Conservation (phyloP, 2,113 vertebrate species). For the Dicentrarchus labrax region DNA sequence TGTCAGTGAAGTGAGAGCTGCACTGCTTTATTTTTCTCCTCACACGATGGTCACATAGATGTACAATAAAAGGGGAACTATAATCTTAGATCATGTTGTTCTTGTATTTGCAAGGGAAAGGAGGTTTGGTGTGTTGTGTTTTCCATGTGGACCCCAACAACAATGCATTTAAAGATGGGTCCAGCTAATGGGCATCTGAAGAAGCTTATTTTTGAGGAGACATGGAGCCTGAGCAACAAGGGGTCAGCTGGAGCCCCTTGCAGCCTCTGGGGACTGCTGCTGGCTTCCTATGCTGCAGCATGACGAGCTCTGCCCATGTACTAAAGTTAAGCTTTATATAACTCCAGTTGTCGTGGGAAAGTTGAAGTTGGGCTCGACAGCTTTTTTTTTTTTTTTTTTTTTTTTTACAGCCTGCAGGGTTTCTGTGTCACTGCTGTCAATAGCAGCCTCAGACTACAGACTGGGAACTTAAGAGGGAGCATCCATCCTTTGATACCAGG, state of each 20-base stretch:
- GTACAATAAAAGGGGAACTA: not conserved
- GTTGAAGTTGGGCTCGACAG: constrained; percentile 55
- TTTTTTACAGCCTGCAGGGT: constrained; percentile 43
- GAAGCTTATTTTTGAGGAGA: constrained; percentile 9
- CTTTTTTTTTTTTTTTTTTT: constrained; percentile 21
- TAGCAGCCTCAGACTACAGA: constrained; percentile 37
- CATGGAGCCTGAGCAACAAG: constrained; percentile 30
- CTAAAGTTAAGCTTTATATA: constrained; percentile 82
- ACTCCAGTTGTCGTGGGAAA: constrained; percentile 82
- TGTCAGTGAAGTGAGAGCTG: not conserved
- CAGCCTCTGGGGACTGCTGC: constrained; percentile 49
- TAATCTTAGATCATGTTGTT: not conserved
- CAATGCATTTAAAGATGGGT: not conserved
- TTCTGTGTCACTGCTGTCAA: constrained; percentile 49
- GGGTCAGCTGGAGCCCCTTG: constrained; percentile 68
- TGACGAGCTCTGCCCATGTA: constrained; percentile 71
- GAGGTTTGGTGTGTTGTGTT: not conserved
- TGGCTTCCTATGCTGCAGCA: constrained; percentile 45
- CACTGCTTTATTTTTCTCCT: not conserved
- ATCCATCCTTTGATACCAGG: constrained; percentile 13
- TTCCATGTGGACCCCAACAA: constrained; percentile 8
- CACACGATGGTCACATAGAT: not conserved
- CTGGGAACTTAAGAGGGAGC: constrained; percentile 7
- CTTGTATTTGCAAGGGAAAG: not conserved
- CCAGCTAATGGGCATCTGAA: constrained; percentile 23